These are phyloP conservation scores for Leucophora obtusa DNA, from an alignment of 2,888 invertebrate species.

Conservation along the genomic window DNA sequence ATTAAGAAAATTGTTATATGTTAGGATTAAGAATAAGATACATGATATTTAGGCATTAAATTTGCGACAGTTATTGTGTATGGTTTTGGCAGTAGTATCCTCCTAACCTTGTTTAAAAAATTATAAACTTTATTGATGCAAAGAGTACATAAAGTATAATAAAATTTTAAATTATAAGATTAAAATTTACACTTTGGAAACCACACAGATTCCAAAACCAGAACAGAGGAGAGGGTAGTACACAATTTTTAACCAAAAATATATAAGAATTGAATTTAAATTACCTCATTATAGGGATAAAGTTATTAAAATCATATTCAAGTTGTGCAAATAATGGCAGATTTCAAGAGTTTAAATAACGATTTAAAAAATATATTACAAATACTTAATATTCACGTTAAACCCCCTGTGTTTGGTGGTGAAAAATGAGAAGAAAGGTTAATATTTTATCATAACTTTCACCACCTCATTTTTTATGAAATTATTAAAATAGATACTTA, in stretches of 20 bases:
- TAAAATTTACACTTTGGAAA: constrained; percentile 57
- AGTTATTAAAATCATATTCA: constrained; percentile 66
- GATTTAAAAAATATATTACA: constrained; percentile 42
- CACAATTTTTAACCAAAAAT: constrained; percentile 44
- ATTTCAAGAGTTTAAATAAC: constrained; percentile 72
- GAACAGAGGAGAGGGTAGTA: not conserved
- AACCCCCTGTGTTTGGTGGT: not conserved
- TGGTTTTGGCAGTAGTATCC: constrained; percentile 64
- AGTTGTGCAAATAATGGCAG: constrained; percentile 72
- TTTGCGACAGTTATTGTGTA: constrained; percentile 66
- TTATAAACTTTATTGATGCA: constrained; percentile 30
- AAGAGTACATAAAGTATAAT: constrained; percentile 57
- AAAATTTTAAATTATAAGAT: constrained; percentile 57
- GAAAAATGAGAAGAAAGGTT: constrained; percentile 2
- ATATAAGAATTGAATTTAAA: constrained; percentile 76
- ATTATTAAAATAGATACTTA: constrained; percentile 9
- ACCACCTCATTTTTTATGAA: constrained; percentile 67
- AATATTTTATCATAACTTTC: constrained; percentile 68
- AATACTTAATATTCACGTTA: not conserved
- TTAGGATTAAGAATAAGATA: constrained; percentile 9
- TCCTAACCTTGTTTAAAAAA: constrained; percentile 10
- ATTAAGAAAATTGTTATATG: not conserved
- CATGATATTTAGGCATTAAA: constrained; percentile 66
- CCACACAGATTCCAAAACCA: too few species aligned
- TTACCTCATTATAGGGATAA: constrained; percentile 73